These are phyloP conservation scores for Platypus cylindrus DNA, from an alignment of 2,888 invertebrate genomes.

Conservation along the genomic window DNA sequence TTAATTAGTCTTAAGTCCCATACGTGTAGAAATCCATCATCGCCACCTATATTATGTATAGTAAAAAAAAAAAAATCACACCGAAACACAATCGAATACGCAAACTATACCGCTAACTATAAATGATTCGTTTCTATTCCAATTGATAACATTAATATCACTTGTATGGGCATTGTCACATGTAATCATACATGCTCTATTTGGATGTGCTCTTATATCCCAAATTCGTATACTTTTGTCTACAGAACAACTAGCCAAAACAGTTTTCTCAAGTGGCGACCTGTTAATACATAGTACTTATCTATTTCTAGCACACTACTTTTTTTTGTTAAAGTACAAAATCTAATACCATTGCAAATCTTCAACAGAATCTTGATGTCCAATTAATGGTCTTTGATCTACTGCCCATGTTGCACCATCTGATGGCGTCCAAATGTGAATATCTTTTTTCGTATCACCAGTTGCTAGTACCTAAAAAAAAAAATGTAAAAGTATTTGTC, in stretches of 20 bases:
- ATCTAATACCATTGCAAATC: conserved; percentile 77
- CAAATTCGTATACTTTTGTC: conserved; percentile 88
- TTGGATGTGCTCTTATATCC: conserved; percentile 80
- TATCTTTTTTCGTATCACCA: conserved; percentile 86
- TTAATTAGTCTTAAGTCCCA: conserved; percentile 91
- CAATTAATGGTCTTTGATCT: conserved; percentile 75
- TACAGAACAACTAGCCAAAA: conserved; percentile 78
- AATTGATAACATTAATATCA: conserved; percentile 95
- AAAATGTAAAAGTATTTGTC: not conserved
- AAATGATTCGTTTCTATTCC: conserved; percentile 87
- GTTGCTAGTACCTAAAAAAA: conserved; percentile 66
- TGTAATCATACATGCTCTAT: conserved; percentile 84
- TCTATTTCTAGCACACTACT: no score
- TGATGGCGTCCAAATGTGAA: conserved; percentile 84
- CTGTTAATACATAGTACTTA: conserved; percentile 4
- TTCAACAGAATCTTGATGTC: conserved; percentile 88
- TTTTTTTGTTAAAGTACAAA: no score
- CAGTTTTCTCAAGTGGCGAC: conserved; percentile 86
- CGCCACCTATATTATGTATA: conserved; percentile 56
- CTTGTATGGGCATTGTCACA: conserved; percentile 73
- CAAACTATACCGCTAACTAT: conserved; percentile 56
- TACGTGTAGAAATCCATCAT: conserved; percentile 86
- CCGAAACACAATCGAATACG: not conserved
- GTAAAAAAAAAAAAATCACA: not conserved
- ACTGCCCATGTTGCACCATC: conserved; percentile 72